Evolutionary conservation across 2,888 invertebrate genomes (phyloP).

Genomic region (Pollenia amentaria): DNA sequence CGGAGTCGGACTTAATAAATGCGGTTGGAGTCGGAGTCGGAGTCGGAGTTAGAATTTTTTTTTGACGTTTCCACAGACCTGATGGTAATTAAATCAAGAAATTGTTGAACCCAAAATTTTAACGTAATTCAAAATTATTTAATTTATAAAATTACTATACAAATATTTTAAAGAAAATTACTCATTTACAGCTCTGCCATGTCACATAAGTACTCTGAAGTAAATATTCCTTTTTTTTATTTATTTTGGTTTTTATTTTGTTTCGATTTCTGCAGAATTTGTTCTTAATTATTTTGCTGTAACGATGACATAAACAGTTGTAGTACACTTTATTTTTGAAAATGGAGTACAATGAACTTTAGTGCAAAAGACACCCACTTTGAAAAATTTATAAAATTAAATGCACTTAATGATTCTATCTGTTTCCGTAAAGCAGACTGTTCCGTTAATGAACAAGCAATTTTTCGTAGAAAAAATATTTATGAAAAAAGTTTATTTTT

Average conservation of each 20-base stretch:
- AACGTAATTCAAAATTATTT: too few species aligned
- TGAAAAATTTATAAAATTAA: conserved; percentile 39
- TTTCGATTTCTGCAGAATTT: background rate
- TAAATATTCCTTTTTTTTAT: background rate
- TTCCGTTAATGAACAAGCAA: too few species aligned
- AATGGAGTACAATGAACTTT: conserved; percentile 60
- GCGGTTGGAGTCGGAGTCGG: too few species aligned
- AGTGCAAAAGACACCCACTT: conserved; percentile 61
- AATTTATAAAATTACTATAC: background rate
- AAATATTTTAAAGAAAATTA: background rate
- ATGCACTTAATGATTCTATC: conserved; percentile 3
- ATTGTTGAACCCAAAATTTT: too few species aligned
- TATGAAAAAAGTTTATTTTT: too few species aligned
- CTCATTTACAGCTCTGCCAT: conserved; percentile 6
- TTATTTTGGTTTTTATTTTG: background rate
- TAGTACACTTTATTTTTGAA: conserved; percentile 15
- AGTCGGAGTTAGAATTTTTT: too few species aligned
- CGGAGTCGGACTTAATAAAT: too few species aligned
- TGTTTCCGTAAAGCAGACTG: background rate
- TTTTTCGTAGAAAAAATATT: too few species aligned
- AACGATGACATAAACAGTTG: conserved; percentile 18
- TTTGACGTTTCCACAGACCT: too few species aligned
- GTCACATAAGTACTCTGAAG: background rate
- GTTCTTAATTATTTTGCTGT: background rate
- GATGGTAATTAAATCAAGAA: too few species aligned